A percentile compares a stretch with the other conserved stretches of the same genome.
Evolutionary conservation across 2,888 invertebrate species (phyloP).

Genomic region (Xanthorhoe spadicearia): DNA sequence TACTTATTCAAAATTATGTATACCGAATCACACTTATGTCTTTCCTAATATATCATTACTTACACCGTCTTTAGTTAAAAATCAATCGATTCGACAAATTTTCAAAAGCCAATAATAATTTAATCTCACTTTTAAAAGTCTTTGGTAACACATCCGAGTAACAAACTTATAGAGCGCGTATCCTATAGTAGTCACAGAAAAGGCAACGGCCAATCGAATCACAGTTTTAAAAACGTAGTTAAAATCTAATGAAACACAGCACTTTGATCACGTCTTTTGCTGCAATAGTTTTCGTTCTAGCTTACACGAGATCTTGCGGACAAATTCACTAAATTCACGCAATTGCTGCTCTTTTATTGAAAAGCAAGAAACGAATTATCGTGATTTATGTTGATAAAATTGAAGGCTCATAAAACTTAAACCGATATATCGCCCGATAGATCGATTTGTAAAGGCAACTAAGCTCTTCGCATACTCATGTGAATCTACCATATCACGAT

Average conservation of each 20-base stretch:
- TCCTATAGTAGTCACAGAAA: constrained; percentile 18
- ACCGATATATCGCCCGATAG: too few relatives aligned
- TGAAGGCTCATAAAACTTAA: too few relatives aligned
- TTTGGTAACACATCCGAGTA: constrained; percentile 22
- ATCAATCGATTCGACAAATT: constrained; percentile 15
- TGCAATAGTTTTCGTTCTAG: too few relatives aligned
- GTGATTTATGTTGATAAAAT: too few relatives aligned
- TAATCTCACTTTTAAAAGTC: constrained; percentile 34
- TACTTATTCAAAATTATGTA: not conserved
- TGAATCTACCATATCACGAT: too few relatives aligned
- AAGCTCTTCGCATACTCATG: too few relatives aligned
- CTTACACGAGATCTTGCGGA: too few relatives aligned
- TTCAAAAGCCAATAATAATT: constrained; percentile 31
- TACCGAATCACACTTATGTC: constrained; percentile 12
- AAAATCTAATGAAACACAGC: not conserved
- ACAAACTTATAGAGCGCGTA: constrained; percentile 11
- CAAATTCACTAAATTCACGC: too few relatives aligned
- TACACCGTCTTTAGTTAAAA: not conserved
- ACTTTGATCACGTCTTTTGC: not conserved
- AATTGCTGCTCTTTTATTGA: too few relatives aligned
- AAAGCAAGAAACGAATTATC: too few relatives aligned
- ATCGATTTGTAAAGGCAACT: too few relatives aligned
- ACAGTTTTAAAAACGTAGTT: not conserved
- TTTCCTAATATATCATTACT: constrained; percentile 5
- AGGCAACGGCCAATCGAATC: not conserved